phyloP scores from a whole-genome alignment of 1,140 invertebrate species.

The Micrasema minimum region DNA sequence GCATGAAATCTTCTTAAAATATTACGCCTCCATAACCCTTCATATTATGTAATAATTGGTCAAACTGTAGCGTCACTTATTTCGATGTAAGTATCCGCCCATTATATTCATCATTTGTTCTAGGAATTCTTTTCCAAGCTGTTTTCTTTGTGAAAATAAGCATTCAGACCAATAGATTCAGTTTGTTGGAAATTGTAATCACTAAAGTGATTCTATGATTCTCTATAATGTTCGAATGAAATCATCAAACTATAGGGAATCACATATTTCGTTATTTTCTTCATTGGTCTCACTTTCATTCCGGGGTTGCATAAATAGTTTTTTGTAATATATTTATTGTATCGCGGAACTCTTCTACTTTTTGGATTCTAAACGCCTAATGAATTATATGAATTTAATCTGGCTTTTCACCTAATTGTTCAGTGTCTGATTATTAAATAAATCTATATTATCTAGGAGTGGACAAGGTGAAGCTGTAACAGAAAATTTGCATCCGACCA shows the following conservation, averaged over 20 bases:
- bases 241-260: slow-evolving; percentile 89
- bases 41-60: too few species aligned
- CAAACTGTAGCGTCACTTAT: slow-evolving; percentile 75
- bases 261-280: slow-evolving; percentile 94
- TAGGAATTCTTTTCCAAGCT: slow-evolving; percentile 90
- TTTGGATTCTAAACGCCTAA: slow-evolving; percentile 69
- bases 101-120: slow-evolving; percentile 93
- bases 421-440: too few species aligned
- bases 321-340: too few species aligned
- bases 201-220: slow-evolving; percentile 91
- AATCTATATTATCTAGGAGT: too few species aligned
- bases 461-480: too few species aligned
- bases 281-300: slow-evolving; percentile 94
- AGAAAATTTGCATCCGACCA: too few species aligned
- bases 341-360: slow-evolving; percentile 90
- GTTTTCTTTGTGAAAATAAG: slow-evolving; percentile 94
- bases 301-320: slow-evolving; percentile 95
- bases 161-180: slow-evolving; percentile 91
- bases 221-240: slow-evolving; percentile 88
- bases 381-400: too few species aligned
- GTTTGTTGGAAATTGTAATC: slow-evolving; percentile 94
- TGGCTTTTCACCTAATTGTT: too few species aligned
- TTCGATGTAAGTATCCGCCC: slow-evolving; percentile 85
- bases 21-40: too few species aligned
- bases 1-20: too few species aligned